These are phyloP conservation scores for Synaphobranchus kaupii DNA, from an alignment of 2,797 vertebrate species.

Conservation along the genomic window DNA sequence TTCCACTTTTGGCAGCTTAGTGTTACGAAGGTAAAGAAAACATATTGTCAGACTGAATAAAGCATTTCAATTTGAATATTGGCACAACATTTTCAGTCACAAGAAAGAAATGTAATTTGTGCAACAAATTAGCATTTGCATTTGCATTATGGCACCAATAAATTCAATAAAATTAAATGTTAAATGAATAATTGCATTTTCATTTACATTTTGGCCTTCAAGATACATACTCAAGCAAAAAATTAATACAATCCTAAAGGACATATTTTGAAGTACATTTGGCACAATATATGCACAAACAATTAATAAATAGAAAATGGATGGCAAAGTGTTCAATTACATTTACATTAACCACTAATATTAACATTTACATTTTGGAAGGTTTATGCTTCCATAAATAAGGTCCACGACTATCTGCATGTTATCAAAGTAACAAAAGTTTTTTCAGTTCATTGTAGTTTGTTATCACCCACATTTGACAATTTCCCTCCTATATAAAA, in stretches of 20 bases:
- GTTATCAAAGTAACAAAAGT: background rate
- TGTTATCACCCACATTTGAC: background rate
- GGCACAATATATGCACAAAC: background rate
- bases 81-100: background rate
- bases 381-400: background rate
- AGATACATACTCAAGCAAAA: no score
- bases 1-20: background rate
- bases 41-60: background rate
- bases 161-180: background rate
- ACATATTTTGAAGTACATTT: background rate
- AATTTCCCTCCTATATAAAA: background rate
- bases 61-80: slow-evolving; percentile 6
- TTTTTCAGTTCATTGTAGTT: background rate
- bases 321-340: background rate
- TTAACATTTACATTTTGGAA: background rate
- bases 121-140: background rate
- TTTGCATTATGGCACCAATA: background rate
- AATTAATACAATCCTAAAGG: background rate
- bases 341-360: background rate
- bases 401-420: background rate
- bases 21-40: background rate
- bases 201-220: background rate
- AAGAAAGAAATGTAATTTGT: background rate
- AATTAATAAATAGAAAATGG: background rate
- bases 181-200: background rate